These are phyloP conservation scores for Mimumesa dahlbomi DNA, from an alignment of 2,888 invertebrate genomes.

Conservation along the genomic window DNA sequence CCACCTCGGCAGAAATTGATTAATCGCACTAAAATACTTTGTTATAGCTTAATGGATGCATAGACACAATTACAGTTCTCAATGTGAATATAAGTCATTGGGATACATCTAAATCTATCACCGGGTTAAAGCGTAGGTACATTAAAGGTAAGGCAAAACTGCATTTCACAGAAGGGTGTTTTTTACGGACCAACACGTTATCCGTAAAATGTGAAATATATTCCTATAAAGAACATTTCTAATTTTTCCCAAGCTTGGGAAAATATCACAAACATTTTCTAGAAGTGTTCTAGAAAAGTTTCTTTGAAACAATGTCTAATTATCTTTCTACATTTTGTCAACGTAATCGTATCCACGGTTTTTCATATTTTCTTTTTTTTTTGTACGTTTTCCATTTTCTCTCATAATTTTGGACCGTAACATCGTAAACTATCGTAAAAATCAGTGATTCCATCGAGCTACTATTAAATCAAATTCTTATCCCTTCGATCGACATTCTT, in stretches of 20 bases:
- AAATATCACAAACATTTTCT: slow-evolving; percentile 63
- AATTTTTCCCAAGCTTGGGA: slow-evolving; percentile 57
- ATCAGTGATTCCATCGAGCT: slow-evolving; percentile 7
- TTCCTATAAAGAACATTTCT: slow-evolving; percentile 63
- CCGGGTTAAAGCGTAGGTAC: slow-evolving; percentile 73
- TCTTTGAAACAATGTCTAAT: slow-evolving; percentile 57
- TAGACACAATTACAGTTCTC: slow-evolving; percentile 56
- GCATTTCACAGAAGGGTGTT: slow-evolving; percentile 65
- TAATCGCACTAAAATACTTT: slow-evolving; percentile 70
- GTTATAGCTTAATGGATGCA: slow-evolving; percentile 54
- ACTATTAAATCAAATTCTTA: slow-evolving; percentile 20
- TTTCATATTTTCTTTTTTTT: slow-evolving; percentile 13
- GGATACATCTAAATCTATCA: slow-evolving; percentile 73
- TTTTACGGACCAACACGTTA: slow-evolving; percentile 46
- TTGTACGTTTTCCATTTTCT: slow-evolving; percentile 3
- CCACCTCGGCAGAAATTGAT: slow-evolving; percentile 79
- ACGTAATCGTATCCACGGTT: slow-evolving; percentile 26
- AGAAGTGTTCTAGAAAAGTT: slow-evolving; percentile 53
- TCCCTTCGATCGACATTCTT: slow-evolving; percentile 9
- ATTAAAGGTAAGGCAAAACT: slow-evolving; percentile 76
- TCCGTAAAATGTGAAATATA: slow-evolving; percentile 62
- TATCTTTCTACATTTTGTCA: slow-evolving; percentile 31
- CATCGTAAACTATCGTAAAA: slow-evolving; percentile 16
- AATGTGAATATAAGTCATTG: slow-evolving; percentile 61
- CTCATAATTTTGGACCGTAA: slow-evolving; percentile 27